Percentiles rank a stretch among this genome's conserved stretches.
Evolutionary conservation across 2,797 vertebrate genomes (phyloP).

Genomic region (Champsocephalus gunnari): DNA sequence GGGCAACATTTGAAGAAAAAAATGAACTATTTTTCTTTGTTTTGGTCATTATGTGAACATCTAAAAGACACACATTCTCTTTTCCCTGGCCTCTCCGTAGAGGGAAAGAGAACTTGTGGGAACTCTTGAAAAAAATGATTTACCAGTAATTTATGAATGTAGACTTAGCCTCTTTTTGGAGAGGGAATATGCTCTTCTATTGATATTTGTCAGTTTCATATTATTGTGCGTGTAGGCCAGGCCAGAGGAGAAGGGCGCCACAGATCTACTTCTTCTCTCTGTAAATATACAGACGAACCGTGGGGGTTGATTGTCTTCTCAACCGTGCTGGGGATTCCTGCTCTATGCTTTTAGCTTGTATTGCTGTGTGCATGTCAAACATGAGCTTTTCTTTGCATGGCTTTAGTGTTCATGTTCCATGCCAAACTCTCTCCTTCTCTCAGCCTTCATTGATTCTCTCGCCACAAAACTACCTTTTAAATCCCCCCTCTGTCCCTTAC

Average conservation of each 20-base stretch:
- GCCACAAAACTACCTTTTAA: conserved; percentile 72
- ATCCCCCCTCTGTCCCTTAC: conserved; percentile 40
- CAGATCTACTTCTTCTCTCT: conserved; percentile 81
- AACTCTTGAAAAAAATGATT: conserved; percentile 77
- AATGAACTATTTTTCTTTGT: conserved; percentile 33
- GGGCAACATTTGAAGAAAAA: conserved; percentile 84
- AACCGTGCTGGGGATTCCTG: conserved; percentile 83
- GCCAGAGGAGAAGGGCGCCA: conserved; percentile 79
- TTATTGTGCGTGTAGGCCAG: conserved; percentile 89
- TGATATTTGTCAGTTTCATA: conserved; percentile 93
- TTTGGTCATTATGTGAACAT: conserved; percentile 77
- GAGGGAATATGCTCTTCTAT: conserved; percentile 90
- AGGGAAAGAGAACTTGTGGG: conserved; percentile 71
- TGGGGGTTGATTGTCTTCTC: conserved; percentile 85
- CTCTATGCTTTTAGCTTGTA: conserved; percentile 89
- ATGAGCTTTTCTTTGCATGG: conserved; percentile 94
- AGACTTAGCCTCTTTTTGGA: conserved; percentile 92
- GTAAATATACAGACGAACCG: conserved; percentile 89
- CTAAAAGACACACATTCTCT: conserved; percentile 70
- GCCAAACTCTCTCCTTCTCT: conserved; percentile 83
- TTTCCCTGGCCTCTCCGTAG: conserved; percentile 74
- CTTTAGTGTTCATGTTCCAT: conserved; percentile 90
- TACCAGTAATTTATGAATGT: conserved; percentile 93
- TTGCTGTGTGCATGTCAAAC: conserved; percentile 90
- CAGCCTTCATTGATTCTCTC: conserved; percentile 78